Conservation (phyloP, 2,113 vertebrate genomes). For the Mungos mungo region DNA sequence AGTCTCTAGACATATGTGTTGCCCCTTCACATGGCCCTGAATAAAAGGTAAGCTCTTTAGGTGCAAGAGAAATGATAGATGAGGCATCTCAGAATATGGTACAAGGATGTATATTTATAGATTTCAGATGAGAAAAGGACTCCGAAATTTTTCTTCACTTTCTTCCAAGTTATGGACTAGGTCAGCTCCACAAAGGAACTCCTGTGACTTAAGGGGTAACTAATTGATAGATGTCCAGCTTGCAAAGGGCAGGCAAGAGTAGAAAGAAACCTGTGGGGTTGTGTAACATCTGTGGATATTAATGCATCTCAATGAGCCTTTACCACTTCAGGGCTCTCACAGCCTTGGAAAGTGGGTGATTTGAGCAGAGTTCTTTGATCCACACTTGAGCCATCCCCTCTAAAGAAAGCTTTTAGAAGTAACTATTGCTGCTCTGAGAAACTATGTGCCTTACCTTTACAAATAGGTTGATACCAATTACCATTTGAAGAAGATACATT, state of each 20-base stretch:
- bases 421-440: not conserved
- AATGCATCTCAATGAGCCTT: not conserved
- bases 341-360: not conserved
- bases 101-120: conserved; percentile 5
- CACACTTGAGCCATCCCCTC: not conserved
- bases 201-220: not conserved
- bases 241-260: not conserved
- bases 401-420: conserved; percentile 16
- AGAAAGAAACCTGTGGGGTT: not conserved
- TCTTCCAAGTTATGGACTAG: not conserved
- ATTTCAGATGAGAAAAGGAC: not conserved
- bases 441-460: not conserved
- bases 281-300: not conserved
- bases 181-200: not conserved
- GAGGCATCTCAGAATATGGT: not conserved
- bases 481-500: not conserved
- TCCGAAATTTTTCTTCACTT: not conserved
- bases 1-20: not conserved
- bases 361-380: not conserved
- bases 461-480: not conserved
- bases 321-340: not conserved
- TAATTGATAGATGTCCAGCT: not conserved
- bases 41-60: not conserved
- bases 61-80: not conserved
- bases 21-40: not conserved